These are phyloP conservation scores for Stegostoma tigrinum DNA, from an alignment of 2,113 vertebrate species.

Conservation along the genomic window DNA sequence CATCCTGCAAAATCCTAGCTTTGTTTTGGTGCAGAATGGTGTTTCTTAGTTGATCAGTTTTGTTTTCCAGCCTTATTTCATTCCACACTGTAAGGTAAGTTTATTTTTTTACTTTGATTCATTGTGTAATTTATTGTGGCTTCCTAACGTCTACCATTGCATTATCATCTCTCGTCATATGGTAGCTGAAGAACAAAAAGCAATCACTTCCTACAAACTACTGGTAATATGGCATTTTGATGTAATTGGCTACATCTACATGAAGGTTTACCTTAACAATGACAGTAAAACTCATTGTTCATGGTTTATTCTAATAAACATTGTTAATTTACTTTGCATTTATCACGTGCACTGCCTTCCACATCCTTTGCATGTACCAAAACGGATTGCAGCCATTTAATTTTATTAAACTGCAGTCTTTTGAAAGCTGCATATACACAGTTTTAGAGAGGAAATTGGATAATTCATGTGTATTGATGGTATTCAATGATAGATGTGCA, in stretches of 20 bases:
- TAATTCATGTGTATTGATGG: neutral
- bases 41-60: neutral
- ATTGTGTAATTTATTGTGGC: neutral
- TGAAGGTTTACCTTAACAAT: neutral
- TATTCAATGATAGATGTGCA: neutral
- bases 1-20: neutral
- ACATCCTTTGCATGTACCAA: neutral
- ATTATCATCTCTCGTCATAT: neutral
- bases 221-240: neutral
- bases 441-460: neutral
- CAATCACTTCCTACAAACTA: neutral
- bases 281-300: too few relatives aligned
- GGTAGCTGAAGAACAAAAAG: neutral
- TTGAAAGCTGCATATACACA: neutral
- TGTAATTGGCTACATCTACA: neutral
- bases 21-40: neutral
- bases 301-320: neutral
- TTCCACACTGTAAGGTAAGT: neutral
- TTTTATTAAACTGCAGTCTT: neutral
- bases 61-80: neutral
- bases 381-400: neutral
- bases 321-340: neutral
- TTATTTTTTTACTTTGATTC: neutral
- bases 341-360: neutral
- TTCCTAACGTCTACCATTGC: neutral